phyloP scores from a whole-genome alignment of 2,113 vertebrate genomes.

The Albula glossodonta region DNA sequence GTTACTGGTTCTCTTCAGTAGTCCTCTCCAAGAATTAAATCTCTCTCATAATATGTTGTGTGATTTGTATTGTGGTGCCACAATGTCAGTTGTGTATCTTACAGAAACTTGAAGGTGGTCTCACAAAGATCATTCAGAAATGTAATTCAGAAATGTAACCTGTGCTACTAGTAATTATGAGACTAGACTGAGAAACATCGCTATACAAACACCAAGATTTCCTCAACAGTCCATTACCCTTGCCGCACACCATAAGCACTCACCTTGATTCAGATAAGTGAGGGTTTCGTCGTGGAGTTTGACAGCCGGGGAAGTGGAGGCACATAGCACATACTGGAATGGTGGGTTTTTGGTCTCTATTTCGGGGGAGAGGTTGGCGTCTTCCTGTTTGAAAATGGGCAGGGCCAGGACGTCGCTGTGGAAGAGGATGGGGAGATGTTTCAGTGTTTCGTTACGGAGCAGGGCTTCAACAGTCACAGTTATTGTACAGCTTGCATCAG shows the following conservation, averaged over 20 bases:
- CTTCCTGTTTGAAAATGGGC: slow-evolving; percentile 83
- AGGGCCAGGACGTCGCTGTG: slow-evolving; percentile 79
- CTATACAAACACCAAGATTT: not conserved
- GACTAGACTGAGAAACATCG: not conserved
- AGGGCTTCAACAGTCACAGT: too few relatives aligned
- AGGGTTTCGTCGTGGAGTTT: slow-evolving; percentile 81
- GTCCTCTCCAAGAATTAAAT: too few relatives aligned
- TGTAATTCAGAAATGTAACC: too few relatives aligned
- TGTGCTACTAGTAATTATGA: not conserved
- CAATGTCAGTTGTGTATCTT: too few relatives aligned
- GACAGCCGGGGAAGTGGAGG: slow-evolving; percentile 78
- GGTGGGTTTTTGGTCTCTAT: slow-evolving; percentile 76
- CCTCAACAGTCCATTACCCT: not conserved
- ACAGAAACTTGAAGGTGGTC: too few relatives aligned
- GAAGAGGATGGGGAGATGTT: not conserved
- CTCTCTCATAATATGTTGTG: too few relatives aligned
- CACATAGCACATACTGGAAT: slow-evolving; percentile 79
- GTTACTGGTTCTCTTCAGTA: too few relatives aligned
- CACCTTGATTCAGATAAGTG: slow-evolving; percentile 82
- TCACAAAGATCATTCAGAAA: too few relatives aligned
- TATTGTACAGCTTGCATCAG: too few relatives aligned
- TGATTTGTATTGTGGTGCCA: too few relatives aligned
- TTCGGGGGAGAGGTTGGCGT: slow-evolving; percentile 76
- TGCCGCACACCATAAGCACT: slow-evolving; percentile 25
- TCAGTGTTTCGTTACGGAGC: not conserved